Evolutionary conservation across 1,140 invertebrate species (phyloP).

Genomic region (Hormaphis cornu): DNA sequence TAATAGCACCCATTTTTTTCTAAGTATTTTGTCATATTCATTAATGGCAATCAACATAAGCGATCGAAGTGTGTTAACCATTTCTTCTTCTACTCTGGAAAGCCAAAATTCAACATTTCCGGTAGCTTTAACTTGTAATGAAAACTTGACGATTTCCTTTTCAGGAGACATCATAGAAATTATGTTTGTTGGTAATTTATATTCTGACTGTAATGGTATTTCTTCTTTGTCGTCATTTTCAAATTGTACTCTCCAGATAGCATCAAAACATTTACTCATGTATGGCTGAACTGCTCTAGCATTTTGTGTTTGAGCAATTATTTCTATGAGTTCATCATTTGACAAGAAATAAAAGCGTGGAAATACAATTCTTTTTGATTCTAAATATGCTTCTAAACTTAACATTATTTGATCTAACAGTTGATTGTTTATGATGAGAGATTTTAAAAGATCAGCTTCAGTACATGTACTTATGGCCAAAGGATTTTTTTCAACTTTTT

Average conservation of each 20-base stretch:
- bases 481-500: slow-evolving; percentile 65
- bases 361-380: slow-evolving; percentile 90
- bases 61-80: slow-evolving; percentile 64
- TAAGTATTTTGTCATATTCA: slow-evolving; percentile 49
- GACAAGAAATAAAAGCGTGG: slow-evolving; percentile 95
- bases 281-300: slow-evolving; percentile 84
- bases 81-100: slow-evolving; percentile 73
- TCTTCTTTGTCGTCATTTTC: slow-evolving; percentile 30
- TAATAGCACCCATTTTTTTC: slow-evolving; percentile 53
- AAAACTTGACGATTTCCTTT: slow-evolving; percentile 63
- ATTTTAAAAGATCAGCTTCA: slow-evolving; percentile 87
- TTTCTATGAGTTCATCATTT: slow-evolving; percentile 92
- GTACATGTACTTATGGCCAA: slow-evolving; percentile 74
- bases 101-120: slow-evolving; percentile 85
- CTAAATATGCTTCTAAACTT: slow-evolving; percentile 87
- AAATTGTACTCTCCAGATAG: slow-evolving; percentile 49
- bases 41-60: slow-evolving; percentile 60
- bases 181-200: slow-evolving; percentile 58
- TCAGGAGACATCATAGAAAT: slow-evolving; percentile 78
- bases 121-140: slow-evolving; percentile 55
- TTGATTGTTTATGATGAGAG: slow-evolving; percentile 78
- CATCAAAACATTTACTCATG: slow-evolving; percentile 82
- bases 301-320: slow-evolving; percentile 93
- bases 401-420: slow-evolving; percentile 80
- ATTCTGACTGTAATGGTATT: neutral